Base-by-base conservation (phyloP, 1,140 invertebrate species). In the Euura lappo region DNA sequence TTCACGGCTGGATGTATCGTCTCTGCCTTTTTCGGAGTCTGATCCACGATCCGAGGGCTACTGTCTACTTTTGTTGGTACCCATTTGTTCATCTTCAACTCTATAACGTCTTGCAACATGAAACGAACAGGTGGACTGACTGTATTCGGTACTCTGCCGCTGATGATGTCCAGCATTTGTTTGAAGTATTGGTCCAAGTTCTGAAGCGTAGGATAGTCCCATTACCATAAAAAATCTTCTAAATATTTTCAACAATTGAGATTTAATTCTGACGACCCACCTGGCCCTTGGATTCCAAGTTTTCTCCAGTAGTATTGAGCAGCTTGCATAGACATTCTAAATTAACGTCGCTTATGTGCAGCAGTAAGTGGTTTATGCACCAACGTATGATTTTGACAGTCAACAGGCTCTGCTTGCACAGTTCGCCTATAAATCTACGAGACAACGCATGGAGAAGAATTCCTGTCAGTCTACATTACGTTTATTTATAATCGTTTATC, bases 41-140 rank as follows among this genome's bases (percentile, higher is more conserved):
- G 93, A 74, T 96, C 95, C 86, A 98, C 97, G 44, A 95, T 98
- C 84, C 98, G 98, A 1, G 97, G 97, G 79, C 94, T 95, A 44
- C 92, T 93, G 73, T 97, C 95, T 71, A 94, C 93, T 76, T 95
- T 91, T 68, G 97, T 90, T 3, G 95, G 94, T 45, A 96, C 90
- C 97, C 97, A 99, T 74, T 93, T 93, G 79, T 92, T 93, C 78
- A 91, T 88, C 68, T 95, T 91, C 71, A 99, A 88, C 81, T 99
- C 97, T 72, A 98, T 94, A 0, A 98, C 94, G 89, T 99, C 97
- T 90, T 97, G 94, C 28, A 99, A 87, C 95, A 98, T 97, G 84
- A 98, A 98, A n/a, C 95, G 89, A 13, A 97, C 93, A 76, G 96
- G 89, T 13, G 93, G 94, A 72, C 92, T 94, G 3, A 94, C 92